phyloP scores from a whole-genome alignment of 2,888 invertebrate species.

The Boloria euphrosyne region DNA sequence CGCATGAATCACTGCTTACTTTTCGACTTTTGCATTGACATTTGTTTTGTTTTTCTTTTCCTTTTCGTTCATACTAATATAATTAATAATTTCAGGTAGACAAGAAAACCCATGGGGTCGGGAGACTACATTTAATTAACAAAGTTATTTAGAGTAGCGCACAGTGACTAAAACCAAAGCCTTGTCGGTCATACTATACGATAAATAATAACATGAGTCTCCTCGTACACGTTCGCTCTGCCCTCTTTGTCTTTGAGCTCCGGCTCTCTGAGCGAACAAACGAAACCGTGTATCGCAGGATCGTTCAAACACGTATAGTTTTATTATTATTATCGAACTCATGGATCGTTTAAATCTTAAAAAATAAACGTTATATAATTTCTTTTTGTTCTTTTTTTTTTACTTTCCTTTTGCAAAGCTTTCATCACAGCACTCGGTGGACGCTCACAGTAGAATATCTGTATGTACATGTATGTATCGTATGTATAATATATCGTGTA shows the following conservation, averaged over 20 bases:
- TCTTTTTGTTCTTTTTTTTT: conserved; percentile 72
- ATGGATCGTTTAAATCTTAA: conserved; percentile 37
- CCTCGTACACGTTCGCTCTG: conserved; percentile 39
- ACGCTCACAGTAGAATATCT: conserved; percentile 75
- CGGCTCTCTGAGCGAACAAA: conserved; percentile 28
- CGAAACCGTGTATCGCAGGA: conserved; percentile 29
- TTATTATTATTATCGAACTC: conserved; percentile 35
- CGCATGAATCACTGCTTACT: conserved; percentile 66
- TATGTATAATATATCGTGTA: conserved; percentile 14
- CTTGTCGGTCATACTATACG: conserved; percentile 34
- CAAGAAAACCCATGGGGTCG: conserved; percentile 78
- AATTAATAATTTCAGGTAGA: conserved; percentile 82
- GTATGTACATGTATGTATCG: conserved; percentile 51
- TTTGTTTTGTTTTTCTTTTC: conserved; percentile 60
- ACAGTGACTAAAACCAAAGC: conserved; percentile 63
- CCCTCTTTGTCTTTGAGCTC: too few species aligned
- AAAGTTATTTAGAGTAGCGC: conserved; percentile 56
- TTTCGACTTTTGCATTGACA: conserved; percentile 57
- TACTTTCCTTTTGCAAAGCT: conserved; percentile 75
- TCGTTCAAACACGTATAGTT: conserved; percentile 21
- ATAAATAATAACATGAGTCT: conserved; percentile 24
- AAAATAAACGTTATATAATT: conserved; percentile 72
- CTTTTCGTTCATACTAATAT: conserved; percentile 80
- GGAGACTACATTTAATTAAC: conserved; percentile 78
- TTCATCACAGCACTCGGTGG: conserved; percentile 81